Evolutionary conservation across 2,113 vertebrate genomes (phyloP).

Genomic region (Tragelaphus buxtoni): DNA sequence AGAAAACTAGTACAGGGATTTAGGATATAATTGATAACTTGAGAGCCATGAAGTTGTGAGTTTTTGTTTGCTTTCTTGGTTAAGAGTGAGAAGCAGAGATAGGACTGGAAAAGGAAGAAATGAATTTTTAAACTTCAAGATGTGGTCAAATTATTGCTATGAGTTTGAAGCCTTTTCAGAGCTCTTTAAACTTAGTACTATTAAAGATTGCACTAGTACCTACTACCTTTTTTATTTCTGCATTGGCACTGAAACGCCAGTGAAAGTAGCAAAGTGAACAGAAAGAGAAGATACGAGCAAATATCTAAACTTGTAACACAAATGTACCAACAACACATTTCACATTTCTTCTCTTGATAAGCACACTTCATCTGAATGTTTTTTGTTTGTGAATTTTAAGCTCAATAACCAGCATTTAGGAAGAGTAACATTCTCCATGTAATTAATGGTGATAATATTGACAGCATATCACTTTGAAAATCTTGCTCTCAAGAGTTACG

Average conservation of each 20-base stretch:
- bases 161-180: slow-evolving; percentile 10
- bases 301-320: neutral
- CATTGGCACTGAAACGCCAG: neutral
- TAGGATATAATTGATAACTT: neutral
- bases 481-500: neutral
- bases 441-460: slow-evolving; percentile 1
- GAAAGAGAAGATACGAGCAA: neutral
- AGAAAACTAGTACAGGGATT: neutral
- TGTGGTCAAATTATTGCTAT: slow-evolving; percentile 9
- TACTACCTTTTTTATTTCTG: neutral
- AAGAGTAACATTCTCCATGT: neutral
- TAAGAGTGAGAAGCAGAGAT: neutral
- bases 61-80: neutral
- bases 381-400: slow-evolving; percentile 15
- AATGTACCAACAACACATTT: neutral
- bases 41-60: neutral
- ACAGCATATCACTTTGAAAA: neutral
- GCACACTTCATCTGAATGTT: neutral
- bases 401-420: neutral
- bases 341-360: neutral
- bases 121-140: neutral
- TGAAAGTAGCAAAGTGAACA: neutral
- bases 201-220: neutral
- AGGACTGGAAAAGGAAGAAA: neutral
- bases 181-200: neutral